Evolutionary conservation across 23 tunicate genomes (phyloP).

Genomic region (Styela clava): DNA sequence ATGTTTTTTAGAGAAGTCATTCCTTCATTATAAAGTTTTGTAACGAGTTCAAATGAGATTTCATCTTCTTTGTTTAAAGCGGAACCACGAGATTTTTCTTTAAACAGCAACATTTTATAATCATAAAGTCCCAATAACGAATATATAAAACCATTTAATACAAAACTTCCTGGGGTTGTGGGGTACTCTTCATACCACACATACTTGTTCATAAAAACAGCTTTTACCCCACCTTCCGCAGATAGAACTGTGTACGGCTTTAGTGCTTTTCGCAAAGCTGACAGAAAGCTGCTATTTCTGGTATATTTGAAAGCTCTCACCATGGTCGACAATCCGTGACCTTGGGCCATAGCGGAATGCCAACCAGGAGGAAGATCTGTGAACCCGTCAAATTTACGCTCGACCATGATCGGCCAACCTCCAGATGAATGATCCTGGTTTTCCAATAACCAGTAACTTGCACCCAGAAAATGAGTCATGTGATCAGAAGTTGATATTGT

Average conservation of each 20-base stretch:
- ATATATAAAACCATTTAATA: slow-evolving; percentile 92
- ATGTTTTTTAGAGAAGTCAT: slow-evolving; percentile 72
- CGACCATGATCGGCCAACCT: slow-evolving; percentile 74
- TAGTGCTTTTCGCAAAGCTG: slow-evolving; percentile 54
- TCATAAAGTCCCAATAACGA: slow-evolving; percentile 88
- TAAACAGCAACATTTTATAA: slow-evolving; percentile 58
- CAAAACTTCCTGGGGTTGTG: slow-evolving; percentile 71
- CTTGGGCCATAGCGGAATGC: slow-evolving; percentile 99
- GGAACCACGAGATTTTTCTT: not conserved
- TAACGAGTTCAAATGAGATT: slow-evolving; percentile 28
- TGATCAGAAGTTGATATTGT: slow-evolving; percentile 62
- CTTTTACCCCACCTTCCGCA: slow-evolving; percentile 71
- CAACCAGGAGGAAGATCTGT: slow-evolving; percentile 79
- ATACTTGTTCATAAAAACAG: slow-evolving; percentile 75
- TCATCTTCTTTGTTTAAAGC: slow-evolving; percentile 8
- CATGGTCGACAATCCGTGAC: slow-evolving; percentile 83
- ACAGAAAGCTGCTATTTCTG: slow-evolving; percentile 19
- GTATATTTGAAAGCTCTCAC: slow-evolving; percentile 50
- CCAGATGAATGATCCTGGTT: slow-evolving; percentile 67
- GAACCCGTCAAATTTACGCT: slow-evolving; percentile 44
- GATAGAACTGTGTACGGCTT: slow-evolving; percentile 69
- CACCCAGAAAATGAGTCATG: slow-evolving; percentile 64
- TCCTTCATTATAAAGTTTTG: slow-evolving; percentile 64
- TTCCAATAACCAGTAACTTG: slow-evolving; percentile 56
- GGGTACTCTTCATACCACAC: slow-evolving; percentile 99